Base-by-base conservation (phyloP, 2,888 invertebrate species). In the Andrena marginata region DNA sequence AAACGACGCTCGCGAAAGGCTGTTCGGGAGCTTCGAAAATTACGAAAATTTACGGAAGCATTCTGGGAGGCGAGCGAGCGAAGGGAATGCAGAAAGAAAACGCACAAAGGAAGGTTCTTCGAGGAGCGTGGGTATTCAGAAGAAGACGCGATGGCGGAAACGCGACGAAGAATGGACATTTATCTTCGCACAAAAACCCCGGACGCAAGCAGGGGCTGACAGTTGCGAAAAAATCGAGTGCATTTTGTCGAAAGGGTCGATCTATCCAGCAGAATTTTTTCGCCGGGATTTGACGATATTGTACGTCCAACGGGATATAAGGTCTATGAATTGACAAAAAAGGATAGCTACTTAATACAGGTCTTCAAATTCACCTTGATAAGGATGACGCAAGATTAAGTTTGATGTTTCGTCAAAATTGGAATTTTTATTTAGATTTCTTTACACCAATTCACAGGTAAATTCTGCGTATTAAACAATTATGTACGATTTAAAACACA, bases 121-220 rank as follows among this genome's bases (percentile, higher is more conserved):
- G 35, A 35, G 54, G 31, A 33, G 54, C 48, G 56, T 4, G 26
- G 54, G 63, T 2, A 65, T 62, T 70, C 64, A 10, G 65, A 67
- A 33, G 71, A 31, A 72, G 71, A 72, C 59, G 29, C 60, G 67
- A 49, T 35, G 60, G 23, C 63, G 67, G 72, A 67, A 72, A 77
- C 23, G 16, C 71, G 60, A 60, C 62, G 65, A 67, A 33, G 56
- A 67, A 49, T 56, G 59, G 35, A 64, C 48, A 79, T 79, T 76
- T 76, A 73, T 77, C 77, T 70, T 6, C 13, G 63, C 7, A 23
- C 2, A 74, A 65, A 77, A 72, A 72, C 33, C 26, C 33, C 26
- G 10, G 56, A 56, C 20, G 73, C 35, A 64, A 49, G 4, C 20
- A 13, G 29, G 29, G 35, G 29, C 3, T 31, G 59, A 10, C 56